A percentile compares a stretch with the other conserved stretches of the same genome.
phyloP scores from a whole-genome alignment of 2,113 vertebrate genomes.

The Antidorcas marsupialis region DNA sequence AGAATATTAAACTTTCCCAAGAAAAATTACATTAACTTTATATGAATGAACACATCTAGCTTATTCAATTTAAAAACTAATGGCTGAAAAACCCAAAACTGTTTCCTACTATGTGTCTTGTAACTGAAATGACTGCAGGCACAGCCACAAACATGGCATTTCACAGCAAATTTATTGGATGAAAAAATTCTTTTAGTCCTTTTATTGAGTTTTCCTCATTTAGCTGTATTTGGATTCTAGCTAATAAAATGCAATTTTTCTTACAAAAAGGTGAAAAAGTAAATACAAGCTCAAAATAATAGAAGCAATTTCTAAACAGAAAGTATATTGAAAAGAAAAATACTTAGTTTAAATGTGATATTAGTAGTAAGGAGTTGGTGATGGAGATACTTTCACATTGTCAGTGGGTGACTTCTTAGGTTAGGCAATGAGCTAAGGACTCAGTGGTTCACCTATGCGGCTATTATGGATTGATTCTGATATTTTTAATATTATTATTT shows the following conservation, averaged over 20 bases:
- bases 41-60: conserved; percentile 84
- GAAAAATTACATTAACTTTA: conserved; percentile 83
- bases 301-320: conserved; percentile 67
- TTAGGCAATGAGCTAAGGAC: not conserved
- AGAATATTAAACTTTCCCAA: conserved; percentile 84
- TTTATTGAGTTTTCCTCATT: conserved; percentile 13
- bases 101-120: conserved; percentile 66
- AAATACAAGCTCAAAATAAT: conserved; percentile 69
- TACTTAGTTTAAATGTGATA: conserved; percentile 34
- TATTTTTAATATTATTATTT: not conserved
- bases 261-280: conserved; percentile 68
- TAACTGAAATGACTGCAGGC: conserved; percentile 71
- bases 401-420: not conserved
- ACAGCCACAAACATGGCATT: conserved; percentile 52
- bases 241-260: conserved; percentile 64
- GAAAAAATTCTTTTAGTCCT: conserved; percentile 12
- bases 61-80: conserved; percentile 82
- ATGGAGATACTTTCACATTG: conserved; percentile 26
- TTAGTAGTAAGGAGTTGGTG: not conserved
- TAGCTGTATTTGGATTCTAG: conserved; percentile 12
- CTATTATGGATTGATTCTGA: not conserved
- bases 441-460: not conserved
- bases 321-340: conserved; percentile 59
- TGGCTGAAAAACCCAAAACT: conserved; percentile 79
- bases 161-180: conserved; percentile 37